phyloP scores from a whole-genome alignment of 2,797 vertebrate species.

The Dallia pectoralis region DNA sequence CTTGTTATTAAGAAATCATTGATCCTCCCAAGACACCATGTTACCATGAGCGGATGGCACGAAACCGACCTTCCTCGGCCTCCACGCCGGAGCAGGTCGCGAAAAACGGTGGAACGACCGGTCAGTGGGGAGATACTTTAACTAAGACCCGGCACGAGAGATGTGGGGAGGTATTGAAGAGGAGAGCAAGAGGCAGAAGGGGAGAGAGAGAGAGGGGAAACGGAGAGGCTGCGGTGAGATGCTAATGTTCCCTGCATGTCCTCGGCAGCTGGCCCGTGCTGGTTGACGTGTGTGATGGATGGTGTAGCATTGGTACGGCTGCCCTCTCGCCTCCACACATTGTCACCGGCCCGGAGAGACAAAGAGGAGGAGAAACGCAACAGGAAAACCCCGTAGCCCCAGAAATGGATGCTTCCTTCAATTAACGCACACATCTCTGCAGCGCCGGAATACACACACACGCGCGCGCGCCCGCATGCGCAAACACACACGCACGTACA shows the following conservation, averaged over 20 bases:
- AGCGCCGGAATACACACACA: conserved; percentile 24
- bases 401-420: conserved; percentile 88
- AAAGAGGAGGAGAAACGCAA: conserved; percentile 67
- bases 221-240: conserved; percentile 73
- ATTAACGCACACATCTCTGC: conserved; percentile 76
- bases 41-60: conserved; percentile 20
- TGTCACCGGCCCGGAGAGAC: conserved; percentile 78
- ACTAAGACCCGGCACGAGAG: not conserved
- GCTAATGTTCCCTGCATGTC: conserved; percentile 83
- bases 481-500: conserved; percentile 8
- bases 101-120: conserved; percentile 1
- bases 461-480: conserved; percentile 16
- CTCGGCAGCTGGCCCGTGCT: conserved; percentile 89
- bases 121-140: too few species aligned
- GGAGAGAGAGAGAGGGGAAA: conserved; percentile 24
- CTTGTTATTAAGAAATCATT: conserved; percentile 22
- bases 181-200: conserved; percentile 17
- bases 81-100: conserved; percentile 37
- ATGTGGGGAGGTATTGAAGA: conserved; percentile 22
- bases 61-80: not conserved
- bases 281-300: conserved; percentile 97
- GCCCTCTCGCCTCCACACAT: conserved; percentile 88
- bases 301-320: conserved; percentile 81
- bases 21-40: conserved; percentile 16
- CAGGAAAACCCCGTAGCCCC: conserved; percentile 62